Evolutionary conservation across 2,113 vertebrate genomes (phyloP), one percentile per base, ranked within the genome.

Genomic region (Pseudolaguvia tuberculata): DNA sequence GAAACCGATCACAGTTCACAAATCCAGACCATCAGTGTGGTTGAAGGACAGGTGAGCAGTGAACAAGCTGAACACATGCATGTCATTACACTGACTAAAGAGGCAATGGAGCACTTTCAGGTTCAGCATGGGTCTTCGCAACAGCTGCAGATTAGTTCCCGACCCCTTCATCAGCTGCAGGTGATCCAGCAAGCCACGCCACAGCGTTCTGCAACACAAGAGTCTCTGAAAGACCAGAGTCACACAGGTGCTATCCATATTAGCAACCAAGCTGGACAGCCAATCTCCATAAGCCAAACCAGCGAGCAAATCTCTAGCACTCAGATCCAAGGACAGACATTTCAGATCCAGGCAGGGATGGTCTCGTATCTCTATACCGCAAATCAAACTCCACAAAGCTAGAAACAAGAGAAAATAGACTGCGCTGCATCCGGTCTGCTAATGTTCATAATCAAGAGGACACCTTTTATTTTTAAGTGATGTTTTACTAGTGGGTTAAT

Each of bases 51-150:
- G 79, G 85, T 93, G 79, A 82, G 85, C 5, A 29, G 88, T 51
- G 81, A 89, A 0, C 93, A 91, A 0, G 52, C 93, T 0, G 94
- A 97, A 79, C 93, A 94, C 52, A 94, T 96, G 92, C 96, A 98
- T 0, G 92, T 99, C 8, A 94, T 99, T 83, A 94, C 95, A 0
- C 88, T 98, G 78, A 95, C 93, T 14, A 95, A 96, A 86, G 95
- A 98, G 79, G 91, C 93, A 0, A 88, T 98, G 76, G 93, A 94
- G 81, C 94, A 93, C 21, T 92, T 98, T 12, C 94, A 92, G 17
- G 88, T 87, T 75, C 92, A 94, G 69, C 92, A 90, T 11, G 89
- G 87, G 0, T 80, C 90, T 0, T 76, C 89, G 17, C 92, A 90
- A 48, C 89, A 88, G 0, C 52, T 93, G 31, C 91, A 90, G 20